Conservation (phyloP, 1,140 invertebrate species). For the Polypedilum vanderplanki region DNA sequence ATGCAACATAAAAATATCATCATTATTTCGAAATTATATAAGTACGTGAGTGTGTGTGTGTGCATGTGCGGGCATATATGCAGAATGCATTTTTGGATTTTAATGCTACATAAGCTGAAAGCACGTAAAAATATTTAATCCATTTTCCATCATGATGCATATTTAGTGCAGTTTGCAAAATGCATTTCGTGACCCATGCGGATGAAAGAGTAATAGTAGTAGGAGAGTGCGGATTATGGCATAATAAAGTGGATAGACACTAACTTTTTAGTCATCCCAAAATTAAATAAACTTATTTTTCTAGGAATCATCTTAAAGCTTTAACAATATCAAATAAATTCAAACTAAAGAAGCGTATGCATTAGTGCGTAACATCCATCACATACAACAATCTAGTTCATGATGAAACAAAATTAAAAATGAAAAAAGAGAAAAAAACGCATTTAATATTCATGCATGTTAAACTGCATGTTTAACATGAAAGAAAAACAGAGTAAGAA, state of each 20-base stretch:
- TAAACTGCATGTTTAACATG: conserved; percentile 18
- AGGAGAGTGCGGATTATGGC: background rate
- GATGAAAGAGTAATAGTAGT: background rate
- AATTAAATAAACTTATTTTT: background rate
- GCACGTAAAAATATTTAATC: conserved; percentile 20
- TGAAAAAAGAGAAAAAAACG: background rate
- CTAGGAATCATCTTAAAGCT: background rate
- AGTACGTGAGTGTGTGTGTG: conserved; percentile 30
- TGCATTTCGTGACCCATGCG: conserved; percentile 5
- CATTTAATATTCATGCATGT: conserved; percentile 19
- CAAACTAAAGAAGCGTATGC: background rate
- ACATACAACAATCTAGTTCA: background rate
- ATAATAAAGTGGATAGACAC: background rate
- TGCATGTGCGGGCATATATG: background rate
- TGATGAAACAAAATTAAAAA: background rate
- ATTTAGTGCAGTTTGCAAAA: conserved; percentile 21
- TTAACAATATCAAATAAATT: background rate
- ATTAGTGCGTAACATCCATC: too few species aligned
- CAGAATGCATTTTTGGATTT: conserved; percentile 10
- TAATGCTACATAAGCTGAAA: conserved; percentile 21
- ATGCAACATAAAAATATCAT: conserved; percentile 12
- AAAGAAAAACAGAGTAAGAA: background rate
- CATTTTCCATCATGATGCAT: conserved; percentile 27
- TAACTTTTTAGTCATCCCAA: background rate
- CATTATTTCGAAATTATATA: conserved; percentile 24